Conservation (phyloP, 1,140 invertebrate species). For the Aphaenogaster floridana region DNA sequence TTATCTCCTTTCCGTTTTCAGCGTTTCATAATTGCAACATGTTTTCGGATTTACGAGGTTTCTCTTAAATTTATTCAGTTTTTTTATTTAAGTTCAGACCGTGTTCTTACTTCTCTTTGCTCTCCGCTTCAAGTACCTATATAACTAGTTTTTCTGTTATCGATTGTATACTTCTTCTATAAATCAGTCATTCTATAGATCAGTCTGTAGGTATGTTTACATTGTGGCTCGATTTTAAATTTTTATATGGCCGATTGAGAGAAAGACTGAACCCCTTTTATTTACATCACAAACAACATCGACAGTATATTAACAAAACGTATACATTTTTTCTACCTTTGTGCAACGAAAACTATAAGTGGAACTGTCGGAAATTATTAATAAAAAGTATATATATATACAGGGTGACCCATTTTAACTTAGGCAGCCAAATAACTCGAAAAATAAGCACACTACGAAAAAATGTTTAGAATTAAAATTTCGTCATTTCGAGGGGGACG, state of each 20-base stretch:
- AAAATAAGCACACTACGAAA: too few species aligned
- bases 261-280: not conserved
- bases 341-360: not conserved
- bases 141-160: not conserved
- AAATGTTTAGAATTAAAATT: too few species aligned
- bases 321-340: not conserved
- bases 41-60: not conserved
- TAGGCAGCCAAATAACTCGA: too few species aligned
- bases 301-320: not conserved
- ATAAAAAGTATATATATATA: constrained; percentile 3
- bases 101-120: not conserved
- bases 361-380: not conserved
- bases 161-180: not conserved
- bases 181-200: not conserved
- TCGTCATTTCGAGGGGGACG: too few species aligned
- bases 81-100: not conserved
- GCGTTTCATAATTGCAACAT: not conserved
- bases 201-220: not conserved
- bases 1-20: not conserved
- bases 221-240: not conserved
- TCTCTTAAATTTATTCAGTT: not conserved
- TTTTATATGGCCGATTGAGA: not conserved
- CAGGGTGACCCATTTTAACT: too few species aligned
- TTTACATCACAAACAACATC: not conserved
- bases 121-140: not conserved